Conservation (phyloP, 2,888 invertebrate genomes). For the Pycnomerus fuliginosus region DNA sequence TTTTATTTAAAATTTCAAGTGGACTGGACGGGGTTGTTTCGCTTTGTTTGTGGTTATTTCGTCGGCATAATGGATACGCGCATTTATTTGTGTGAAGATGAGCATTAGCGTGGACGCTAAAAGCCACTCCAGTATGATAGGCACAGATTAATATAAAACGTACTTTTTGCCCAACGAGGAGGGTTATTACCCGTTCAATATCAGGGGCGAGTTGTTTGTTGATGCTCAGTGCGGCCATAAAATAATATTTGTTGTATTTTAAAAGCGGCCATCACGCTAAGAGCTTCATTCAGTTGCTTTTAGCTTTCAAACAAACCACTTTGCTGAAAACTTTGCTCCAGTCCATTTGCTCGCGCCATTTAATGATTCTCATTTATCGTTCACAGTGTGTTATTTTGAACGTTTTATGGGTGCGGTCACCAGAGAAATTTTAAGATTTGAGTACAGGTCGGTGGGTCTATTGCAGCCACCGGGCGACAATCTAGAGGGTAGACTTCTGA, state of each 20-base stretch:
- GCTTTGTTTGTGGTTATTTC: too few species aligned
- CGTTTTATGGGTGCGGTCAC: conserved; percentile 29
- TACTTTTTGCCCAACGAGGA: too few species aligned
- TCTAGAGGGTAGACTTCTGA: conserved; percentile 46
- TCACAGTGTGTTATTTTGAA: conserved; percentile 36
- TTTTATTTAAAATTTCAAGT: too few species aligned
- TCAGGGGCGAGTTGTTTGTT: conserved; percentile 14
- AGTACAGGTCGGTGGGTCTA: conserved; percentile 39
- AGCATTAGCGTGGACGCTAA: too few species aligned
- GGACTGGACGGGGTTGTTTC: too few species aligned
- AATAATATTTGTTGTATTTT: conserved; percentile 39
- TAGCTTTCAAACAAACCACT: conserved; percentile 47
- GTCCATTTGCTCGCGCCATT: conserved; percentile 47
- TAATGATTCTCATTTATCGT: conserved; percentile 42
- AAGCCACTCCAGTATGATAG: too few species aligned
- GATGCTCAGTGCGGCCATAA: conserved; percentile 31
- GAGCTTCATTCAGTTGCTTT: conserved; percentile 47
- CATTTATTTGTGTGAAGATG: too few species aligned
- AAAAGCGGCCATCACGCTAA: conserved; percentile 40
- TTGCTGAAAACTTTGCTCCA: conserved; percentile 43
- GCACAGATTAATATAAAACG: too few species aligned
- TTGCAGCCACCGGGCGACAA: conserved; percentile 54
- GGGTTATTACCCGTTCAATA: too few species aligned
- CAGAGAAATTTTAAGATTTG: conserved; percentile 2
- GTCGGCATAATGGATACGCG: too few species aligned